phyloP scores from a whole-genome alignment of 2,797 vertebrate genomes.

The Micrastur ruficollis region DNA sequence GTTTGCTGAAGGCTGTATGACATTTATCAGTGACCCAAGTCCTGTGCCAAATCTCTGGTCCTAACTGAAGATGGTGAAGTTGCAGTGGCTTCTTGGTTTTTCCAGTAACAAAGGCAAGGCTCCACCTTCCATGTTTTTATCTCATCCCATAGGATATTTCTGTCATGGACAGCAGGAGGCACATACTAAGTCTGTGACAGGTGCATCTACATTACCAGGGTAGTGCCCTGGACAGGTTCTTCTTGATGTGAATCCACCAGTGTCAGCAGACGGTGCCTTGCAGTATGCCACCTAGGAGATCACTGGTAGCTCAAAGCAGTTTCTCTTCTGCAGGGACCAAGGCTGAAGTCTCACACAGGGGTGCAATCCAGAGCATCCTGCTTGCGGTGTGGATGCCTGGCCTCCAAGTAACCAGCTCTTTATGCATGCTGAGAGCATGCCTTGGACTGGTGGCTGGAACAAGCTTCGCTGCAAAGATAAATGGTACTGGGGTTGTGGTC shows the following conservation, averaged over 20 bases:
- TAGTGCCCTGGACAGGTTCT: neutral
- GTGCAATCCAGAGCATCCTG: neutral
- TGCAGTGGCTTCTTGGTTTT: neutral
- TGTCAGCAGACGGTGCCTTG: fast-evolving
- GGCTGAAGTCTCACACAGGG: neutral
- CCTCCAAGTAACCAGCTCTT: neutral
- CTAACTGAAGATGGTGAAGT: neutral
- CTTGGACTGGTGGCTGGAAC: neutral
- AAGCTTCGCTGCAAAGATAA: neutral
- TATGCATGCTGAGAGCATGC: too few relatives aligned
- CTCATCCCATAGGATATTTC: neutral
- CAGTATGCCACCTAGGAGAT: neutral
- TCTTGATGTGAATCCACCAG: neutral
- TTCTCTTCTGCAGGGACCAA: neutral
- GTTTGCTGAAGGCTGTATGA: neutral
- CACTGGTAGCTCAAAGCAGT: neutral
- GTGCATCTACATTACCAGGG: neutral
- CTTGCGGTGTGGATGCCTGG: neutral
- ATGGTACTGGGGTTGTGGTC: too few relatives aligned
- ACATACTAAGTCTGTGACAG: neutral
- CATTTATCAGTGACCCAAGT: neutral
- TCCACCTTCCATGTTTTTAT: neutral
- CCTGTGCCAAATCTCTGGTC: neutral
- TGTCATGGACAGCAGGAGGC: neutral
- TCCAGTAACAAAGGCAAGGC: neutral